Percentiles rank a stretch among this genome's conserved stretches.
Evolutionary conservation across 2,888 invertebrate species (phyloP).

Genomic region (Lagria hirta): DNA sequence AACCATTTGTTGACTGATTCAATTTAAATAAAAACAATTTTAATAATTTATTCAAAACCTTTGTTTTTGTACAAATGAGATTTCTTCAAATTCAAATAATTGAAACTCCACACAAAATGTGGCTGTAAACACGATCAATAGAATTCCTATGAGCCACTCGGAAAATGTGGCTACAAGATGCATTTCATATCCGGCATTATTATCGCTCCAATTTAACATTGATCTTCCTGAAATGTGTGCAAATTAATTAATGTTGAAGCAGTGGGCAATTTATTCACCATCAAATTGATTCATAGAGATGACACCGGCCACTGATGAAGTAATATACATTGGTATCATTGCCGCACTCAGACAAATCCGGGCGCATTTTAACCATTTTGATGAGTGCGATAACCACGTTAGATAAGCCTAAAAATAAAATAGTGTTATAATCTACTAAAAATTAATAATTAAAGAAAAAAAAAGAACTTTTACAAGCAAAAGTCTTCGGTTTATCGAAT

Average conservation of each 20-base stretch:
- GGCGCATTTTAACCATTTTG: conserved; percentile 9
- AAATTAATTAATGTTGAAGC: conserved; percentile 1
- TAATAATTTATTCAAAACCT: no score
- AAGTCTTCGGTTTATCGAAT: no score
- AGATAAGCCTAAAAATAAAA: conserved; percentile 16
- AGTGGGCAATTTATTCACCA: conserved; percentile 15
- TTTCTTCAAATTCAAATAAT: conserved; percentile 45
- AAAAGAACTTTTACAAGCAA: no score
- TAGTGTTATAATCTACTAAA: no score
- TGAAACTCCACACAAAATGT: conserved; percentile 61
- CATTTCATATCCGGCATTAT: conserved; percentile 59
- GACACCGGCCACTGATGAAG: conserved; percentile 1
- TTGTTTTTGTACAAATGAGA: conserved; percentile 23
- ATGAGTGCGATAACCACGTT: conserved; percentile 12
- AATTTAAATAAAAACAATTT: no score
- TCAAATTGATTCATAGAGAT: conserved; percentile 8
- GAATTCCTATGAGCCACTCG: conserved; percentile 62
- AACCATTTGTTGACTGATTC: no score
- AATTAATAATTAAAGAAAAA: no score
- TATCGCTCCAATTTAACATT: conserved; percentile 53
- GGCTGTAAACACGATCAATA: conserved; percentile 58
- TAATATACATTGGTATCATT: conserved; percentile 12
- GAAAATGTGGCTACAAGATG: conserved; percentile 60
- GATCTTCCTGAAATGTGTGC: conserved; percentile 22
- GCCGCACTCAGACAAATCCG: conserved; percentile 12